Evolutionary conservation across 1,140 invertebrate species (phyloP).

Genomic region (Bactericera cockerelli): DNA sequence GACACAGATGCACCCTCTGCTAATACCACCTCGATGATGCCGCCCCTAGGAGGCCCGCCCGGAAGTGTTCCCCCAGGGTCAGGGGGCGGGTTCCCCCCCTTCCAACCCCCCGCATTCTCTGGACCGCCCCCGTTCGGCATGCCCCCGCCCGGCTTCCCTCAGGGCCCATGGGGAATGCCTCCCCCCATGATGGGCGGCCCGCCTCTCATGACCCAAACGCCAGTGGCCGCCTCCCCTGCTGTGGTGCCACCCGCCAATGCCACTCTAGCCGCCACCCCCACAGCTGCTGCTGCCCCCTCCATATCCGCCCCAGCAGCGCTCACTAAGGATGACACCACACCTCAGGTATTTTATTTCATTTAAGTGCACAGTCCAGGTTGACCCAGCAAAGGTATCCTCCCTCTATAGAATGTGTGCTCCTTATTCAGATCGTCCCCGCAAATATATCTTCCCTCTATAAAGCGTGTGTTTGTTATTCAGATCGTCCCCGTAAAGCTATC

Average conservation of each 20-base stretch:
- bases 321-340: neutral
- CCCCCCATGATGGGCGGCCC: conserved; percentile 24
- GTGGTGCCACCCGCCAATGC: no score
- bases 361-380: no score
- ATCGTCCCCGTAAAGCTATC: no score
- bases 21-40: no score
- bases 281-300: neutral
- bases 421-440: no score
- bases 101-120: conserved; percentile 38
- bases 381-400: no score
- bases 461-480: no score
- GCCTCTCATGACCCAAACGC: conserved; percentile 17
- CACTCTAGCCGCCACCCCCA: no score
- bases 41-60: no score
- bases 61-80: conserved; percentile 12
- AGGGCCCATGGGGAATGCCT: conserved; percentile 28
- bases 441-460: no score
- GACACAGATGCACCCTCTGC: neutral
- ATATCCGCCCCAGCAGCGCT: neutral
- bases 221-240: no score
- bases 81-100: conserved; percentile 34
- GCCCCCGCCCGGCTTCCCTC: conserved; percentile 44
- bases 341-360: neutral
- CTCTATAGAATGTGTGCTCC: no score
- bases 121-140: conserved; percentile 47